Conservation (phyloP, 1,140 invertebrate species). For the Dryas iulia region DNA sequence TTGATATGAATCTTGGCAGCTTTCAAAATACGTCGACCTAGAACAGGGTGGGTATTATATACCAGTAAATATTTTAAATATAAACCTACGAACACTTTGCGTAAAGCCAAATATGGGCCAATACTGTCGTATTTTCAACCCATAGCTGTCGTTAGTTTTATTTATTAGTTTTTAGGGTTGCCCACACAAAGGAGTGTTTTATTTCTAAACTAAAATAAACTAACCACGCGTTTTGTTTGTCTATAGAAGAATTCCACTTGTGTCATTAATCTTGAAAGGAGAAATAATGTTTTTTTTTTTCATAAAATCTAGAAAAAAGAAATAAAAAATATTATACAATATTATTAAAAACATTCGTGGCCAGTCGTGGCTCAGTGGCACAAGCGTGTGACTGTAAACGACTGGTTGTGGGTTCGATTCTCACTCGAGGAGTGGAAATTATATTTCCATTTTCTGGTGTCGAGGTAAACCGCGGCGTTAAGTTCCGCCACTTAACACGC, state of each 20-base stretch:
- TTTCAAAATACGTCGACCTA: background rate
- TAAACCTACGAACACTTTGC: background rate
- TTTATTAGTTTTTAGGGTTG: background rate
- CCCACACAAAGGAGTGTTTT: background rate
- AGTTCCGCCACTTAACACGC: too few relatives aligned
- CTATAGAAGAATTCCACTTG: background rate
- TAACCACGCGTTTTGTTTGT: background rate
- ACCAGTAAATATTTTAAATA: background rate
- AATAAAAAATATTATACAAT: too few relatives aligned
- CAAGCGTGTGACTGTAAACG: too few relatives aligned
- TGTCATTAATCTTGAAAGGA: background rate
- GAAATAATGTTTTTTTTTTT: too few relatives aligned
- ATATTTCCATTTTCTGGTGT: too few relatives aligned
- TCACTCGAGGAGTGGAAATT: too few relatives aligned
- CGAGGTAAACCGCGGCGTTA: too few relatives aligned
- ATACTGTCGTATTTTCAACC: background rate
- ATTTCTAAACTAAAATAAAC: background rate
- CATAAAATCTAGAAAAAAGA: too few relatives aligned
- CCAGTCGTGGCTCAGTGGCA: too few relatives aligned
- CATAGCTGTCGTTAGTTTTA: background rate
- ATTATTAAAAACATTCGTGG: too few relatives aligned
- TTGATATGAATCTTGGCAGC: background rate
- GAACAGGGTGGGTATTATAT: background rate
- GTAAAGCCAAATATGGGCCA: constrained; percentile 8
- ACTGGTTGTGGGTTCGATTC: too few relatives aligned